A percentile compares a stretch with the other conserved stretches of the same genome.
phyloP scores from a whole-genome alignment of 2,113 vertebrate species.

The Rhagologus leucostigma region DNA sequence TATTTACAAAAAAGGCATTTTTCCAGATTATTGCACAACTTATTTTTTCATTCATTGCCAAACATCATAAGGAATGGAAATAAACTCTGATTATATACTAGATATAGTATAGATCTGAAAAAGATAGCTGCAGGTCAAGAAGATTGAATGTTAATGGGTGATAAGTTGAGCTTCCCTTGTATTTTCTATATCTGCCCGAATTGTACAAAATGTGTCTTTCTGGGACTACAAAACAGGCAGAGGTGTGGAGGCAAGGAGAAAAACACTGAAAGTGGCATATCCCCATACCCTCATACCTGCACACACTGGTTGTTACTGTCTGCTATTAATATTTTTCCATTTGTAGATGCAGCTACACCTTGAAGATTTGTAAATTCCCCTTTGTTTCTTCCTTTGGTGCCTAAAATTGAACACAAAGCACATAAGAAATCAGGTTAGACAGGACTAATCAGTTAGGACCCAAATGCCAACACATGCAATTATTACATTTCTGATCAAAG shows the following conservation, averaged over 20 bases:
- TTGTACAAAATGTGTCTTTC: background rate
- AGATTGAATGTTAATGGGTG: background rate
- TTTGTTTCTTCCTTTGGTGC: conserved; percentile 98
- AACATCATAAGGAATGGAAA: background rate
- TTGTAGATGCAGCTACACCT: conserved; percentile 89
- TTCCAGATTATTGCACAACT: background rate
- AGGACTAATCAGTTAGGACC: background rate
- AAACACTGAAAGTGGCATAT: background rate
- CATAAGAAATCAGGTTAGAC: conserved; percentile 5
- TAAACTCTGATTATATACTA: background rate
- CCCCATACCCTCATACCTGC: conserved; percentile 86
- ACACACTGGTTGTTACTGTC: conserved; percentile 99
- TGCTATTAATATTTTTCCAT: conserved; percentile 92
- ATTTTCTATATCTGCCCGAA: background rate
- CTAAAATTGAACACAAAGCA: conserved; percentile 70
- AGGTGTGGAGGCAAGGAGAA: background rate
- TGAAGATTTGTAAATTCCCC: conserved; percentile 98
- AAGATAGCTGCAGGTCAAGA: background rate
- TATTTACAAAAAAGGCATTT: background rate
- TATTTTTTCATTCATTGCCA: background rate
- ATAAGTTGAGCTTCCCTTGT: background rate
- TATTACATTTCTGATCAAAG: background rate
- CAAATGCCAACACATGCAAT: background rate
- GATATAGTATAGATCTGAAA: background rate
- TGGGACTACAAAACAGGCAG: background rate